Percentiles rank a stretch among this genome's conserved stretches.
Conservation (phyloP, 92 coral and sea anemone species). For the Zoanthus sociatus region DNA sequence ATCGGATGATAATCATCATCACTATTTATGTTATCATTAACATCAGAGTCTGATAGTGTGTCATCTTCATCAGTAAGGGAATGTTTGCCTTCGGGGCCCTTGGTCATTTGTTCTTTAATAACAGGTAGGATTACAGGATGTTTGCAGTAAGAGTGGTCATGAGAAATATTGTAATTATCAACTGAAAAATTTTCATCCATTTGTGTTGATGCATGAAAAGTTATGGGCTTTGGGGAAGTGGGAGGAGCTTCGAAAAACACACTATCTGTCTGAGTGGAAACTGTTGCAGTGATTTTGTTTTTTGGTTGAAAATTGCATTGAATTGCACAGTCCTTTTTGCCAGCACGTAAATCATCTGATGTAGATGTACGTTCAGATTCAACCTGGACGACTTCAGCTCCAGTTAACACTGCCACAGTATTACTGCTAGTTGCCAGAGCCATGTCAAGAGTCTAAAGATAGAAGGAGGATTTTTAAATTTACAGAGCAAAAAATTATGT, state of each 20-base stretch:
- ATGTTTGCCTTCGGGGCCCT: not conserved
- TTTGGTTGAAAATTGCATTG: constrained; percentile 22
- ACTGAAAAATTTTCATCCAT: constrained; percentile 4
- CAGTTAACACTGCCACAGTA: not conserved
- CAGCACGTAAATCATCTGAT: not conserved
- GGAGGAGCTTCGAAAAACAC: not conserved
- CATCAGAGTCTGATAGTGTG: constrained; percentile 15
- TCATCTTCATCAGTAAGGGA: constrained; percentile 5
- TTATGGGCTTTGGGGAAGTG: constrained; percentile 13
- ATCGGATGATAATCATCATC: constrained; percentile 13
- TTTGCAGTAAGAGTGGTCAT: constrained; percentile 24
- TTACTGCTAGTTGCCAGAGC: constrained; percentile 1
- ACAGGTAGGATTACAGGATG: constrained; percentile 8
- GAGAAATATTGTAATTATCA: constrained; percentile 2
- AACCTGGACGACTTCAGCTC: not conserved
- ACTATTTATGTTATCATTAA: not conserved
- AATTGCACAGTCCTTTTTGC: not conserved
- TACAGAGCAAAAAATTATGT: not conserved
- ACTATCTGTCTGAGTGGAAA: constrained; percentile 7
- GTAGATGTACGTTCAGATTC: not conserved
- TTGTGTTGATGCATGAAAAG: constrained; percentile 11
- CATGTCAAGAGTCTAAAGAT: not conserved
- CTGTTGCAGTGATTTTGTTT: constrained; percentile 13
- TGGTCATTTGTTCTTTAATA: constrained; percentile 2
- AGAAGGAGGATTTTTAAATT: not conserved